Conservation (phyloP, 2,113 vertebrate species). For the Cyanoramphus novaezelandiae region DNA sequence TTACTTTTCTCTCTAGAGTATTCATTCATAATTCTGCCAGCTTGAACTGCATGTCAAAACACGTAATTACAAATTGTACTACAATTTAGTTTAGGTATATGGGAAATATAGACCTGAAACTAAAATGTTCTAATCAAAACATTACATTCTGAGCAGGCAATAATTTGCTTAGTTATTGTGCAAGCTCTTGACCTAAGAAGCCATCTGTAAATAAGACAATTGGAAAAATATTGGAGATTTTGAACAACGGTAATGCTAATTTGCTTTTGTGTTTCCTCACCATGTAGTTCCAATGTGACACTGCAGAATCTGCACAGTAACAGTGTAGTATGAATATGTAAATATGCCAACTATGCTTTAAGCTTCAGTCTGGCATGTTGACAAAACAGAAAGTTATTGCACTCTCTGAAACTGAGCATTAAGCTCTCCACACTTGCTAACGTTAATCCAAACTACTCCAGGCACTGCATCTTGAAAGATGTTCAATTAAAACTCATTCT, state of each 20-base stretch:
- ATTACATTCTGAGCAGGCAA: not conserved
- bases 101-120: not conserved
- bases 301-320: slow-evolving; percentile 27
- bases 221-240: not conserved
- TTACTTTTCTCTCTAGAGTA: not conserved
- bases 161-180: slow-evolving; percentile 14
- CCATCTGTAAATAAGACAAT: slow-evolving; percentile 9
- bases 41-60: not conserved
- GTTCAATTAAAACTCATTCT: slow-evolving; percentile 67
- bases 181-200: not conserved
- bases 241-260: not conserved
- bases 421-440: slow-evolving; percentile 48
- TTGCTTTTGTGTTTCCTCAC: not conserved
- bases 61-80: not conserved
- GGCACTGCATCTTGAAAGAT: slow-evolving; percentile 49
- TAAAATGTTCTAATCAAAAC: not conserved
- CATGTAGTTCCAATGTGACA: not conserved
- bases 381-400: slow-evolving; percentile 61
- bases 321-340: slow-evolving; percentile 52
- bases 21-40: not conserved
- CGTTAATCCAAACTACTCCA: slow-evolving; percentile 42
- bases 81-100: not conserved
- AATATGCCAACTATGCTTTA: slow-evolving; percentile 53
- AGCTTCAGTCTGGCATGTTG: slow-evolving; percentile 47
- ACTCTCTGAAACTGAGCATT: slow-evolving; percentile 29